Evolutionary conservation across 2,113 vertebrate genomes (phyloP).

Genomic region (Quiscalus mexicanus): DNA sequence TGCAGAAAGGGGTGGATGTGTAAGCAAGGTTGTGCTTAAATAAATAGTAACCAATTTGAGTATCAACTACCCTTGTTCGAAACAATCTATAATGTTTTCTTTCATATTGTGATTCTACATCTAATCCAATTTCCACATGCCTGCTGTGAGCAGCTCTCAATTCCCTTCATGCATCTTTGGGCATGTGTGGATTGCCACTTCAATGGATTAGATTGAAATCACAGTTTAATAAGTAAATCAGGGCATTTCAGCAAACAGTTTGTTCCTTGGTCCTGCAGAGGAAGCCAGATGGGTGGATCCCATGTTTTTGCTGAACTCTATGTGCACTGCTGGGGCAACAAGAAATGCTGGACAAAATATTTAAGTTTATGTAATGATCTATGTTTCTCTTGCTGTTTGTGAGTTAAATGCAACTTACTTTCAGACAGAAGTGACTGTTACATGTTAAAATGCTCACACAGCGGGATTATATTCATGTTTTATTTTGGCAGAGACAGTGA

Average conservation of each 20-base stretch:
- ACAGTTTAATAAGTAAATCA: not conserved
- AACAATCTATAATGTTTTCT: not conserved
- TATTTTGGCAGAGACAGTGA: not conserved
- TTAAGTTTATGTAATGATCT: not conserved
- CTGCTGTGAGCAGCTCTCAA: not conserved
- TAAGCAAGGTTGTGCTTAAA: not conserved
- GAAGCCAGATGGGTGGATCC: not conserved
- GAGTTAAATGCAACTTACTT: not conserved
- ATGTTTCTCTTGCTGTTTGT: not conserved
- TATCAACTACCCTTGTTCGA: not conserved
- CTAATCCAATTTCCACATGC: not conserved
- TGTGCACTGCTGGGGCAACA: not conserved
- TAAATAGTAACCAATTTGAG: not conserved
- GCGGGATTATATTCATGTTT: rapidly evolving
- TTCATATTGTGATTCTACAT: not conserved
- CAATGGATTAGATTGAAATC: not conserved
- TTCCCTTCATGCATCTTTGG: not conserved
- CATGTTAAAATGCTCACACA: not conserved
- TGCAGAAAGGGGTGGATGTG: not conserved
- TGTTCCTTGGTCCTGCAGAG: not conserved
- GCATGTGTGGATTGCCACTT: not conserved
- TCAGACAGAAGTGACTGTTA: not conserved
- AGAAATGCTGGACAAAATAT: not conserved
- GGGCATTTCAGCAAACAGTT: not conserved
- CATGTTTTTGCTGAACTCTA: not conserved